A percentile compares a stretch with the other conserved stretches of the same genome.
Evolutionary conservation across 2,113 vertebrate species (phyloP).

Genomic region (Nettapus auritus): DNA sequence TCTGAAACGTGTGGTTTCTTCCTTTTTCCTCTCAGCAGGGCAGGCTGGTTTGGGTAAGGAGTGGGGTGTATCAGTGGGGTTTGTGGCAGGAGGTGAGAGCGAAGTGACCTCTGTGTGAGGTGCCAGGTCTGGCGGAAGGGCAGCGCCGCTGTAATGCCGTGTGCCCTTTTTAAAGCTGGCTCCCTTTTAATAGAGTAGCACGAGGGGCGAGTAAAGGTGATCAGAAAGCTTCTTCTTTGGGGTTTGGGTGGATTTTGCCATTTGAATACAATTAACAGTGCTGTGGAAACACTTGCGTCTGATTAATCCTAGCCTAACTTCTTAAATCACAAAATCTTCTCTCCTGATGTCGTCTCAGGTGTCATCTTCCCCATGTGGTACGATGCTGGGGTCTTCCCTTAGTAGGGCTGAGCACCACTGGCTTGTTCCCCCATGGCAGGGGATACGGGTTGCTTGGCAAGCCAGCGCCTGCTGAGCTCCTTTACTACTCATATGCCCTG

Average conservation of each 20-base stretch:
- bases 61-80: background rate
- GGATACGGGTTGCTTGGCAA: background rate
- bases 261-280: background rate
- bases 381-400: background rate
- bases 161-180: background rate
- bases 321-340: background rate
- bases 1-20: background rate
- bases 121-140: conserved; percentile 18
- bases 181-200: background rate
- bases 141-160: background rate
- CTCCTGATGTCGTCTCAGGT: background rate
- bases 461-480: accelerated
- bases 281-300: background rate
- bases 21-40: background rate
- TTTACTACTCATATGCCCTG: background rate
- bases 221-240: background rate
- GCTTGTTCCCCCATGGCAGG: background rate
- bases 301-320: background rate
- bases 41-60: background rate
- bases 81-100: background rate
- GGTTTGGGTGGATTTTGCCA: background rate
- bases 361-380: background rate
- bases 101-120: conserved; percentile 18
- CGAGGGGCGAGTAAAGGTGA: conserved; percentile 40
- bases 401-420: background rate